These are phyloP conservation scores for Papilio gigon DNA, from an alignment of 2,888 invertebrate genomes.

Conservation along the genomic window DNA sequence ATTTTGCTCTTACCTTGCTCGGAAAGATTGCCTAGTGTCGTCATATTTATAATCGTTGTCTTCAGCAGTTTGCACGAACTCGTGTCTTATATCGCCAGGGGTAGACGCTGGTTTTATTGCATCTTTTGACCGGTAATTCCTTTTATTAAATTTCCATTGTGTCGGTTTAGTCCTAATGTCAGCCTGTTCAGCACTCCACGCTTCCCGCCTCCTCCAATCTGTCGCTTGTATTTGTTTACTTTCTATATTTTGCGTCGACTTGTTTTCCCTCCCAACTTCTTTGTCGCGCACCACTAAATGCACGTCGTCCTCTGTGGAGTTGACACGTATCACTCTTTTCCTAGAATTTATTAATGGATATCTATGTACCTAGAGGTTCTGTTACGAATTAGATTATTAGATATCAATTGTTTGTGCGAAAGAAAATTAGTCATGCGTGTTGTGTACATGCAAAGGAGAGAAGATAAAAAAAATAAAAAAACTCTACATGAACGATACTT, in stretches of 20 bases:
- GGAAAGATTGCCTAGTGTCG: slow-evolving; percentile 71
- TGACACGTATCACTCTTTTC: slow-evolving; percentile 88
- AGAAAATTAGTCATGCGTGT: slow-evolving; percentile 25
- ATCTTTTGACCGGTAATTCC: slow-evolving; percentile 81
- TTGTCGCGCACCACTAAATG: slow-evolving; percentile 88
- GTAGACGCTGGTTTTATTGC: slow-evolving; percentile 77
- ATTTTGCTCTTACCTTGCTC: slow-evolving; percentile 62
- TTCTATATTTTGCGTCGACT: slow-evolving; percentile 87
- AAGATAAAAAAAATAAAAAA: not conserved
- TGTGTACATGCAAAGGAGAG: not conserved
- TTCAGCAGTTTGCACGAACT: slow-evolving; percentile 75
- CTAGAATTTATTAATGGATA: slow-evolving; percentile 84
- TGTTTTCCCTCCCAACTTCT: slow-evolving; percentile 87
- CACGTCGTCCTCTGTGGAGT: slow-evolving; percentile 88
- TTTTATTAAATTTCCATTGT: slow-evolving; percentile 89
- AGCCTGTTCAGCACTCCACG: slow-evolving; percentile 91
- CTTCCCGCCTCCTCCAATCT: slow-evolving; percentile 91
- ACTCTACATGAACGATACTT: too few species aligned
- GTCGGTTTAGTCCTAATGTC: slow-evolving; percentile 86
- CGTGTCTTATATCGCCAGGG: slow-evolving; percentile 75
- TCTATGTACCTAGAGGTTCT: slow-evolving; percentile 79
- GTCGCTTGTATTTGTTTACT: slow-evolving; percentile 89
- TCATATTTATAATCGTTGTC: slow-evolving; percentile 77
- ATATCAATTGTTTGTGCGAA: slow-evolving; percentile 34
- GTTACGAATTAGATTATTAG: slow-evolving; percentile 50